Evolutionary conservation across 2,113 vertebrate species (phyloP), one percentile per base, ranked within the genome.

Genomic region (Anolis sagrei): DNA sequence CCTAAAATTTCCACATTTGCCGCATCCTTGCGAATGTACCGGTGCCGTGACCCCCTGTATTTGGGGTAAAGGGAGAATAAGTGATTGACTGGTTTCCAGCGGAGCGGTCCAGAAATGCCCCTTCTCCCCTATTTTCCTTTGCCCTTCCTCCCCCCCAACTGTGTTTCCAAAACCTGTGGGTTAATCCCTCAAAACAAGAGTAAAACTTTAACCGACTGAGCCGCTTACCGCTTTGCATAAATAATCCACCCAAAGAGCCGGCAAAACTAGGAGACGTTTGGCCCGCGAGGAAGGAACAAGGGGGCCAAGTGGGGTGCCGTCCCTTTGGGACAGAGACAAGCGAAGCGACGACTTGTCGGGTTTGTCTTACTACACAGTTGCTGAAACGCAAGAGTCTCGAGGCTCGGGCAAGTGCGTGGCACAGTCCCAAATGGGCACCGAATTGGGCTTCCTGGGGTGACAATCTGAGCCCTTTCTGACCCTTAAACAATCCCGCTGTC

Each of bases 201-300:
- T 89, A 69, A 81, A 86, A 87, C 82, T 64, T 89, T 84, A 89
- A 84, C 88, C 32, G 18, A 73, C 51, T 36, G 72, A 84, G 76
- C 77, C 44, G 76, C 51, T 86, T 87, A 62, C 27, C 34, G 62
- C 10, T 85, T 89, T 81, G 66, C 75, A 87, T 89, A 87, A 88
- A 87, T 89, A 87, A 88, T 84, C 86, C 76, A 44, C 36, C 32
- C 76, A 58, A 70, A 39, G n/a, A 39, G 4, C 6, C 8, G 4
- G 21, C 4, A 70, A 62, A 27, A 49, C 54, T 1, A 49, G 86
- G 84, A 80, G 68, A 18, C 39, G 73, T 79, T 85, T 86, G 7
- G 77, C 78, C 29, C 34, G 25, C 69, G 68, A 54, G 51, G 51
- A 54, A 44, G 85, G 27, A 48, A 7, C 25, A 4, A 11, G 39